Evolutionary conservation across 2,888 invertebrate genomes (phyloP).

Genomic region (Papilio gigon): DNA sequence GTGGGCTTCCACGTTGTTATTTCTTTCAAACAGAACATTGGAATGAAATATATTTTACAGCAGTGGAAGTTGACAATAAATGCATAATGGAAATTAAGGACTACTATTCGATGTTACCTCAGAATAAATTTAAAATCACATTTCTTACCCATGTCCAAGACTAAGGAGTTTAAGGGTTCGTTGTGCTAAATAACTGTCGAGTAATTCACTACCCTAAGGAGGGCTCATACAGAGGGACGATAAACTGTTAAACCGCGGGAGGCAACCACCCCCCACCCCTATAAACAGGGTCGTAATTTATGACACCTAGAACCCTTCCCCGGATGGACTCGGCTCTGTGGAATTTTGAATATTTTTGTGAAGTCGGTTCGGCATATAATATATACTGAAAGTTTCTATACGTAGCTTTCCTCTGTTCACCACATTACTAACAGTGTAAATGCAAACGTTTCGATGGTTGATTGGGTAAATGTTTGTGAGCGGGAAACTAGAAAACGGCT

Average conservation of each 20-base stretch:
- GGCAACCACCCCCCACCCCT: constrained; percentile 70
- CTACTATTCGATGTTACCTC: constrained; percentile 7
- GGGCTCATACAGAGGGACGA: constrained; percentile 69
- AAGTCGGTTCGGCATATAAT: neutral
- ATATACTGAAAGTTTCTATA: neutral
- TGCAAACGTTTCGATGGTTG: too few species aligned
- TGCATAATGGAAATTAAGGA: too few species aligned
- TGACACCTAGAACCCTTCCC: constrained; percentile 69
- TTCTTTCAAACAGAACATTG: too few species aligned
- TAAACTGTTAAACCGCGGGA: constrained; percentile 80
- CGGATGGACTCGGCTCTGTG: constrained; percentile 45
- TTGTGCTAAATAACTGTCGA: constrained; percentile 69
- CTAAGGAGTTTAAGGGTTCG: constrained; percentile 59
- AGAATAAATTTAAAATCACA: constrained; percentile 33
- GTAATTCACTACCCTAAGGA: constrained; percentile 55
- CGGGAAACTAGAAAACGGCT: too few species aligned
- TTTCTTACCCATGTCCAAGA: constrained; percentile 49
- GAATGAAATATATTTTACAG: too few species aligned
- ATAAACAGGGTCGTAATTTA: constrained; percentile 81
- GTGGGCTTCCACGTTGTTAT: too few species aligned
- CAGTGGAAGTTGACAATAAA: too few species aligned
- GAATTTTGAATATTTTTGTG: constrained; percentile 45
- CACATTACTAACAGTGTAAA: too few species aligned
- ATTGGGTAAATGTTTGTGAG: too few species aligned
- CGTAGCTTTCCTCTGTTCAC: too few species aligned